These are phyloP conservation scores for Odontamblyopus rebecca DNA, from an alignment of 2,797 vertebrate species.

Conservation along the genomic window DNA sequence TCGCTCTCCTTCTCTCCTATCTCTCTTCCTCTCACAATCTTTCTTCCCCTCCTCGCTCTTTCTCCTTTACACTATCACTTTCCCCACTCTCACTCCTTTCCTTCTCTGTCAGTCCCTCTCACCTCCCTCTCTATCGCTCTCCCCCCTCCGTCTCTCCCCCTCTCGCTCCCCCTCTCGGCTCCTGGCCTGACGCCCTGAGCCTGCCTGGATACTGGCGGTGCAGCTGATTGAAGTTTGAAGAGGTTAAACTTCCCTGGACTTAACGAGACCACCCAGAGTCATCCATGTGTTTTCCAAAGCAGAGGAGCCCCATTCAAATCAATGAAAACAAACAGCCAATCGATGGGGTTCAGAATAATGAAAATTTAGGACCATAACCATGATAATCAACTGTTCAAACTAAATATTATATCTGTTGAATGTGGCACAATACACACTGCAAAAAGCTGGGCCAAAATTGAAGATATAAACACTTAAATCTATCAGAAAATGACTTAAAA, in stretches of 20 bases:
- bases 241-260: conserved; percentile 56
- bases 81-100: not conserved
- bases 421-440: too few relatives aligned
- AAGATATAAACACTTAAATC: too few relatives aligned
- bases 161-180: conserved; percentile 33
- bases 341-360: not conserved
- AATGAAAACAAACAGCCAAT: conserved; percentile 41
- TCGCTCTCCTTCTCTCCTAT: not conserved
- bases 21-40: not conserved
- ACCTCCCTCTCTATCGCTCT: not conserved
- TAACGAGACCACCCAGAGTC: conserved; percentile 50
- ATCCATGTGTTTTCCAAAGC: conserved; percentile 62
- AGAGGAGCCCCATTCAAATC: conserved; percentile 46
- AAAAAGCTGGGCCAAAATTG: too few relatives aligned
- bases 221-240: conserved; percentile 50
- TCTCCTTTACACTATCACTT: not conserved
- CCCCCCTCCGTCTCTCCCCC: conserved; percentile 21
- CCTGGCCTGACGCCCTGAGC: conserved; percentile 65
- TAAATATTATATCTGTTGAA: too few relatives aligned
- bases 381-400: too few relatives aligned
- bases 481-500: too few relatives aligned
- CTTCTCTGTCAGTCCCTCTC: not conserved
- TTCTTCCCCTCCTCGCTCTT: too few relatives aligned
- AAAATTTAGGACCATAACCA: too few relatives aligned
- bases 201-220: conserved; percentile 61